These are phyloP conservation scores for Epirrhoe tristata DNA, from an alignment of 2,888 invertebrate species.

Conservation along the genomic window DNA sequence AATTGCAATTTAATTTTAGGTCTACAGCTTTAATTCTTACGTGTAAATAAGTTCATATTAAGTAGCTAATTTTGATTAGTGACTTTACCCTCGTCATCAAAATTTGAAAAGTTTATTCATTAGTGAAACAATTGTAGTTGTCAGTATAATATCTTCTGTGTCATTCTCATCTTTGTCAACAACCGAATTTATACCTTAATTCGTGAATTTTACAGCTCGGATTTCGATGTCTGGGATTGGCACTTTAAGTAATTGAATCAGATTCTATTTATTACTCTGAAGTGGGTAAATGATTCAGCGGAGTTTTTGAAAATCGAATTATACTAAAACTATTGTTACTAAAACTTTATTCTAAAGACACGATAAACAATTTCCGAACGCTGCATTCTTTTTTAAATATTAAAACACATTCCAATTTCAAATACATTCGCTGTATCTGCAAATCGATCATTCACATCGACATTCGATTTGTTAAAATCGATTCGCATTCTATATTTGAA, in stretches of 20 bases:
- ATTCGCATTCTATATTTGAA: slow-evolving; percentile 53
- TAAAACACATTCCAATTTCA: slow-evolving; percentile 32
- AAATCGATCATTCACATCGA: slow-evolving; percentile 70
- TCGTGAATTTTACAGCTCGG: slow-evolving; percentile 18
- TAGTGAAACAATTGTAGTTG: not conserved
- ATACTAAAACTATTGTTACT: no score
- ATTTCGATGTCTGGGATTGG: slow-evolving; percentile 10
- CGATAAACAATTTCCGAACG: not conserved
- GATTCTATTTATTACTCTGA: slow-evolving; percentile 13
- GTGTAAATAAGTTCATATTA: no score
- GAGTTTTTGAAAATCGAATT: slow-evolving; percentile 1
- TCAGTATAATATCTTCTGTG: slow-evolving; percentile 2
- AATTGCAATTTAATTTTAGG: no score
- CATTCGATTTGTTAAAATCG: slow-evolving; percentile 52
- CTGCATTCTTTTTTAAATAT: not conserved
- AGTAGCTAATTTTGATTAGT: no score
- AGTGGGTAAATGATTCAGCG: not conserved
- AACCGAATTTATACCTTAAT: slow-evolving; percentile 41
- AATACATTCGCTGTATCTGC: slow-evolving; percentile 38
- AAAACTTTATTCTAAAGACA: not conserved
- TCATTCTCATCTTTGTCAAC: slow-evolving; percentile 17
- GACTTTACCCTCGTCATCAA: no score
- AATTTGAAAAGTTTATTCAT: not conserved
- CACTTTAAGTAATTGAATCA: slow-evolving; percentile 18
- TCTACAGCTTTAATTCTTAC: no score